Conservation (phyloP, 2,888 invertebrate species). For the Chymomyza procnemis region DNA sequence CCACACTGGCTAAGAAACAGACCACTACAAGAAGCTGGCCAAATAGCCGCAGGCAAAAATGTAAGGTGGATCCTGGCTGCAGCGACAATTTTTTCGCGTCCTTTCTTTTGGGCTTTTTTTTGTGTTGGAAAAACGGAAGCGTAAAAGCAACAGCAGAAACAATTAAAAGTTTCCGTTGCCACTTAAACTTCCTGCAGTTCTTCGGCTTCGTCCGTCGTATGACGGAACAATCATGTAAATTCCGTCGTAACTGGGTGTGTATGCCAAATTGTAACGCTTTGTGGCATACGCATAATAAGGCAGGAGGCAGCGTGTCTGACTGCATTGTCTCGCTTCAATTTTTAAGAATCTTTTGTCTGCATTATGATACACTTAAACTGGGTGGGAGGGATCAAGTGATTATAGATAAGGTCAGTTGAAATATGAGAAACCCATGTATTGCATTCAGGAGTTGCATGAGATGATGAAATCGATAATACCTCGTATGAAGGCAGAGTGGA, state of each 20-base stretch:
- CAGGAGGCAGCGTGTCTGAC: background rate
- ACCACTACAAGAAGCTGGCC: constrained; percentile 66
- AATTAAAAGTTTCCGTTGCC: constrained; percentile 72
- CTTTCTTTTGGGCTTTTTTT: constrained; percentile 32
- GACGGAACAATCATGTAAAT: constrained; percentile 29
- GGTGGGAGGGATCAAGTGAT: too few relatives aligned
- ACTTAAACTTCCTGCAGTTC: constrained; percentile 67
- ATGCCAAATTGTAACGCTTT: background rate
- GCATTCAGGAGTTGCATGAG: too few relatives aligned
- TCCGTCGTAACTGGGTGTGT: constrained; percentile 6
- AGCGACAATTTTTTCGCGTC: constrained; percentile 35
- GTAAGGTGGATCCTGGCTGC: constrained; percentile 26
- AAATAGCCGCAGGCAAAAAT: constrained; percentile 67
- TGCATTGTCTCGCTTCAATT: background rate
- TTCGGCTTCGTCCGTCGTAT: constrained; percentile 28
- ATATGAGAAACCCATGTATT: too few relatives aligned
- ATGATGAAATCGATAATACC: too few relatives aligned
- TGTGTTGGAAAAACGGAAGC: constrained; percentile 54
- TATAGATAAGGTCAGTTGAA: too few relatives aligned
- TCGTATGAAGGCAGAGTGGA: too few relatives aligned
- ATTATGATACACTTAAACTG: background rate
- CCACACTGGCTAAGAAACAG: constrained; percentile 40
- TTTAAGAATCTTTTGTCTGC: background rate
- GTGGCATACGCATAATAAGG: constrained; percentile 1
- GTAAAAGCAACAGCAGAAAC: constrained; percentile 68